phyloP scores from a whole-genome alignment of 2,888 invertebrate species.

The Drosophila putrida region DNA sequence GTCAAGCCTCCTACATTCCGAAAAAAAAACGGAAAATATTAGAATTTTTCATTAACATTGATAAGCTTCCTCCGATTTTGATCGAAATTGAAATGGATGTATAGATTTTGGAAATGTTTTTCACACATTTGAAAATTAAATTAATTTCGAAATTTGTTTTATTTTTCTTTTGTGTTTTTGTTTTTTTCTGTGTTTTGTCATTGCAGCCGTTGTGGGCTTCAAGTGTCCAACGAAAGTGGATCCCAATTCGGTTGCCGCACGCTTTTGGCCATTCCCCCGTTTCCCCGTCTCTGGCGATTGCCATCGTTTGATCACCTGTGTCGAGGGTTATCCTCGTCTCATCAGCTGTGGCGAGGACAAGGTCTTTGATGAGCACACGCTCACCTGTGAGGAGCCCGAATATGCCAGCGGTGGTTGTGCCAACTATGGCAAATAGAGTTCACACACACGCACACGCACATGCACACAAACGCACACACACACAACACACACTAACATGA shows the following conservation, averaged over 20 bases:
- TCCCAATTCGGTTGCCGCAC: constrained; percentile 92
- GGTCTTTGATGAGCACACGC: constrained; percentile 92
- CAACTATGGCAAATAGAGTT: constrained; percentile 78
- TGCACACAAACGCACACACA: constrained; percentile 8
- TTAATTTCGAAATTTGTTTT: neutral
- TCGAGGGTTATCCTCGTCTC: constrained; percentile 94
- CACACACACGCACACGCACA: constrained; percentile 1
- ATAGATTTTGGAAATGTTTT: no score
- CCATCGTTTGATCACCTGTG: constrained; percentile 95
- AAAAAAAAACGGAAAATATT: no score
- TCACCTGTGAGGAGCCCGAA: constrained; percentile 91
- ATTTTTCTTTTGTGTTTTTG: neutral
- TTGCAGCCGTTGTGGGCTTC: constrained; percentile 94
- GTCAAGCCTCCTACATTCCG: no score
- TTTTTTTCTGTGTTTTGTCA: no score
- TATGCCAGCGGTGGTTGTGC: constrained; percentile 82
- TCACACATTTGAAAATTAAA: no score
- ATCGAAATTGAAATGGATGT: no score
- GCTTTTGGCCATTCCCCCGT: constrained; percentile 96
- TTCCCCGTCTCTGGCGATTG: constrained; percentile 95
- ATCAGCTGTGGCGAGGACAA: constrained; percentile 95
- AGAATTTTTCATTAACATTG: no score
- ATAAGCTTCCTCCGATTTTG: no score
- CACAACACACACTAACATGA: constrained; percentile 9
- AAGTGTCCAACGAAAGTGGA: constrained; percentile 95